Percentiles rank a stretch among this genome's conserved stretches.
Conservation (phyloP, 1,140 invertebrate genomes). For the Hycleus phaleratus region DNA sequence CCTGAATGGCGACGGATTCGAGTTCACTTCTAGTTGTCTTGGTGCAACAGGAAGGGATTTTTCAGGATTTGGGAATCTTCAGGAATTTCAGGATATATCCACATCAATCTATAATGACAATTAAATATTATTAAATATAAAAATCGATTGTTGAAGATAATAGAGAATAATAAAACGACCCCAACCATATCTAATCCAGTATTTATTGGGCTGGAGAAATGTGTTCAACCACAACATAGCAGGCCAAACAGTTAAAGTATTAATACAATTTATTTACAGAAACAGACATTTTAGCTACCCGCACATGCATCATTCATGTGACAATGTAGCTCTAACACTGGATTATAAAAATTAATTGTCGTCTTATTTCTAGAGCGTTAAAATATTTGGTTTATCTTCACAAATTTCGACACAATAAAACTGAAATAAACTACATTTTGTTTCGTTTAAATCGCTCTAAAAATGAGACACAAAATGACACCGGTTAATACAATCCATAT, state of each 20-base stretch:
- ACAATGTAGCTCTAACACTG: slow-evolving; percentile 36
- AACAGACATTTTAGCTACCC: slow-evolving; percentile 32
- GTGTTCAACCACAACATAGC: slow-evolving; percentile 40
- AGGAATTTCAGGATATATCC: too few relatives aligned
- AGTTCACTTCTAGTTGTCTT: too few relatives aligned
- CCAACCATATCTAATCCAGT: slow-evolving; percentile 27
- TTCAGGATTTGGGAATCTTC: too few relatives aligned
- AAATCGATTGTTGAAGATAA: too few relatives aligned
- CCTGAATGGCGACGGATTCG: too few relatives aligned
- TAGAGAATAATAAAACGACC: too few relatives aligned
- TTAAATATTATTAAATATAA: too few relatives aligned
- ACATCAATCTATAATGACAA: too few relatives aligned
- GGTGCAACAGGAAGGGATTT: too few relatives aligned
- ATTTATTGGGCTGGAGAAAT: slow-evolving; percentile 38
- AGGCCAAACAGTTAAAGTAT: slow-evolving; percentile 39
- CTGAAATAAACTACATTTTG: slow-evolving; percentile 8
- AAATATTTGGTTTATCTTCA: neutral
- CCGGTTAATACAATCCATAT: slow-evolving; percentile 29
- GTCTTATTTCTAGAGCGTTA: slow-evolving; percentile 10
- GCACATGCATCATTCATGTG: slow-evolving; percentile 29
- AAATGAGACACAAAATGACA: slow-evolving; percentile 26
- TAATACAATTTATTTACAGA: slow-evolving; percentile 39
- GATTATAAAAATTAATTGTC: slow-evolving; percentile 18
- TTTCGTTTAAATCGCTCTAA: neutral
- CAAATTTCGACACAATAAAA: slow-evolving; percentile 7